A percentile compares a stretch with the other conserved stretches of the same genome.
These are phyloP conservation scores for Sinentomon sp. DNA, from an alignment of 2,888 invertebrate species.

Conservation along the genomic window DNA sequence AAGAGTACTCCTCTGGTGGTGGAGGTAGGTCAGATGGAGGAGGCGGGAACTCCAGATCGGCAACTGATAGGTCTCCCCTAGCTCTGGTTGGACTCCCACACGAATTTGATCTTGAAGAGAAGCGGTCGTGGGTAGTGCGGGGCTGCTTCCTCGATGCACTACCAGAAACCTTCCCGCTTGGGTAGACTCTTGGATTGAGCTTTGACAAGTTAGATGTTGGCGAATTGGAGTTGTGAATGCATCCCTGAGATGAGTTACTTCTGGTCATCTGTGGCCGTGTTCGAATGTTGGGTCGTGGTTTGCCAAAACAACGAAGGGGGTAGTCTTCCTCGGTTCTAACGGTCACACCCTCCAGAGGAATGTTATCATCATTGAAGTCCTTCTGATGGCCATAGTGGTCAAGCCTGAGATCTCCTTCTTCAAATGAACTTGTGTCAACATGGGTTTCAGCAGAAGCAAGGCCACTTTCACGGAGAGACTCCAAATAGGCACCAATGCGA, in stretches of 20 bases:
- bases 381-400: too few species aligned
- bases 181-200: too few species aligned
- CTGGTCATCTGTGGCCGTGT: slow-evolving; percentile 49
- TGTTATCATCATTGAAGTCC: too few species aligned
- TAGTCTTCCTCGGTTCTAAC: too few species aligned
- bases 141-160: too few species aligned
- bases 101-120: too few species aligned
- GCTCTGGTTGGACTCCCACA: slow-evolving; percentile 33
- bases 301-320: slow-evolving; percentile 32
- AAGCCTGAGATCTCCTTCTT: too few species aligned
- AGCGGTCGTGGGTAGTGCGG: too few species aligned
- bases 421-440: too few species aligned
- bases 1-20: slow-evolving; percentile 36
- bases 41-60: slow-evolving; percentile 64
- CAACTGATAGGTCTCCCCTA: slow-evolving; percentile 32
- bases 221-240: slow-evolving; percentile 23
- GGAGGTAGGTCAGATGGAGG: slow-evolving; percentile 54
- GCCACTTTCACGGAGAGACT: slow-evolving; percentile 62
- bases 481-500: slow-evolving; percentile 81
- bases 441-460: slow-evolving; percentile 21
- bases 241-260: slow-evolving; percentile 58
- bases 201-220: too few species aligned
- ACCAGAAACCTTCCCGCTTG: too few species aligned
- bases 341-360: too few species aligned
- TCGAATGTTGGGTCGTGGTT: slow-evolving; percentile 32